Conservation (phyloP, 1,140 invertebrate species). For the Eriosoma lanigerum region DNA sequence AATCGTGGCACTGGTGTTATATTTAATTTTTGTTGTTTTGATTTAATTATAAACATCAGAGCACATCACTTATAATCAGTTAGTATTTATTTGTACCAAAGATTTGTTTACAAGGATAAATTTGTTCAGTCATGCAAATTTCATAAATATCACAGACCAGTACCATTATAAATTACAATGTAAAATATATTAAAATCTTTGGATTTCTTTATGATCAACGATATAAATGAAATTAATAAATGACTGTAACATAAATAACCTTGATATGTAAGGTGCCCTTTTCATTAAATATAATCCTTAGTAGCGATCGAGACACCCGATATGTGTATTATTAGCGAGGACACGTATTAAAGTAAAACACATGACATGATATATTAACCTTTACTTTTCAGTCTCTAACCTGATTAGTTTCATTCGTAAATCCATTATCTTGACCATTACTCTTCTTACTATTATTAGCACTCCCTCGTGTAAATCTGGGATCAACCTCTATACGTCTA, state of each 20-base stretch:
- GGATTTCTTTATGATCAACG: constrained; percentile 34
- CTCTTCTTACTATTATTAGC: constrained; percentile 25
- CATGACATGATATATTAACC: constrained; percentile 48
- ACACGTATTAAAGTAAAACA: constrained; percentile 46
- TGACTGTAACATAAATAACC: constrained; percentile 31
- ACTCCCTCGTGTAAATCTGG: constrained; percentile 51
- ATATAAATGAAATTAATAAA: constrained; percentile 40
- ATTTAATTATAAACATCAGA: background rate
- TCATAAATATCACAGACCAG: constrained; percentile 32
- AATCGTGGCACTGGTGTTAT: no score
- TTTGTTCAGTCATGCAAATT: constrained; percentile 42
- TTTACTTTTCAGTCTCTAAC: constrained; percentile 50
- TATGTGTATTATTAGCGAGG: constrained; percentile 46
- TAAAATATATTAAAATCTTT: constrained; percentile 13
- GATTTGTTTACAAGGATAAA: constrained; percentile 21
- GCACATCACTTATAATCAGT: constrained; percentile 24
- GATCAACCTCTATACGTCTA: constrained; percentile 59
- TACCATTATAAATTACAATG: background rate
- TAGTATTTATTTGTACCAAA: constrained; percentile 39
- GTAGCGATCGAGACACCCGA: constrained; percentile 29
- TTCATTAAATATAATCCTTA: constrained; percentile 25
- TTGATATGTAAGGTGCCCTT: constrained; percentile 8
- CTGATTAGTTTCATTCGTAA: constrained; percentile 47
- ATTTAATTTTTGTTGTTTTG: no score
- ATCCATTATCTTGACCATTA: constrained; percentile 48